Evolutionary conservation across 23 tunicate species (phyloP), one percentile per base, ranked within the genome.

Genomic region (Styela plicata): DNA sequence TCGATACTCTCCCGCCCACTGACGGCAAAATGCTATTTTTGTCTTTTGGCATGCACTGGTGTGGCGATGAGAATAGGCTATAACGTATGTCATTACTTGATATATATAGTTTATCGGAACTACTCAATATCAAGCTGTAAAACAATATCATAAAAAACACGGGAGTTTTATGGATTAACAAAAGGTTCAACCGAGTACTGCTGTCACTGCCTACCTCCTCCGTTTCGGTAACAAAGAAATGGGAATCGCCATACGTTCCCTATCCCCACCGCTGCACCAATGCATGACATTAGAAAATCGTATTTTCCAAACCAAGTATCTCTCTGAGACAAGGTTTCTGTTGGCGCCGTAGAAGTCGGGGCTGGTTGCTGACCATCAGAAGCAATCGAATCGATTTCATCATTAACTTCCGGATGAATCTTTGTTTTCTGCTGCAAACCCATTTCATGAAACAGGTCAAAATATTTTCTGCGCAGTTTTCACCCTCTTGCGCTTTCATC

Each of bases 211-310:
- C 26, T 83, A 93, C 98, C 98, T 82, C 98, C 98, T 23, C 98
- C 98, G 67, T 93, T 93, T 67, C 88, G 88, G 83, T 93, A 93
- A 64, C 98, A 93, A 33, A 93, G 68, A 78, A 88, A 93, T 0
- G 98, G 98, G 78, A 93, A 93, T 7, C 98, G 84, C 98, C 98
- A 93, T 7, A 93, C 98, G 82, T 93, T 93, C 24, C 98, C 98
- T 63, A 93, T 65, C 3, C 98, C 98, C 22, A 93, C 98, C 18
- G 98, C 98, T 20, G 93, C 77, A 20, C 98, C 98, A 68, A 88
- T 89, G 79, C 98, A 93, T 24, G 98, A 92, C 52, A 93, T 83
- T 52, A 93, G 65, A 66, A 93, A 93, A 69, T 93, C 98, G 74
- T 88, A 88, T 64, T 85, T 93, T 77, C 98, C 98, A 3, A 82